A percentile compares a stretch with the other conserved stretches of the same genome.
Evolutionary conservation across 2,797 vertebrate genomes (phyloP).

Genomic region (Ctenochaetus hawaiiensis): DNA sequence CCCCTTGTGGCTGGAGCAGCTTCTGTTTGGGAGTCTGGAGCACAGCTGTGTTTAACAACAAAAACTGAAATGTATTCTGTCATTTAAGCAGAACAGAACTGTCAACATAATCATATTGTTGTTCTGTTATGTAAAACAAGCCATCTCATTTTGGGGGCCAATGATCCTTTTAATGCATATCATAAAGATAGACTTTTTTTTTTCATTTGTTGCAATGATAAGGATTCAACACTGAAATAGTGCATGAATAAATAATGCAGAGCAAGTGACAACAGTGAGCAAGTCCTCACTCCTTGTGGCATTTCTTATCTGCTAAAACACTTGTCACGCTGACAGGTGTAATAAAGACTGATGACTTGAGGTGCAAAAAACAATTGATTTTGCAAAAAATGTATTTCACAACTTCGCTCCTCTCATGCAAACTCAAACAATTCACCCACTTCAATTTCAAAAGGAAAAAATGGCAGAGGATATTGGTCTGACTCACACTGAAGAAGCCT

Average conservation of each 20-base stretch:
- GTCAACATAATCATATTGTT: slow-evolving; percentile 31
- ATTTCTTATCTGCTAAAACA: slow-evolving; percentile 4
- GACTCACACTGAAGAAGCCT: background rate
- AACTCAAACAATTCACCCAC: slow-evolving; percentile 19
- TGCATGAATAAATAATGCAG: slow-evolving; percentile 7
- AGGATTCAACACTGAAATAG: background rate
- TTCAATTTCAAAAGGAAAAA: slow-evolving; percentile 41
- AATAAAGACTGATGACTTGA: slow-evolving; percentile 2
- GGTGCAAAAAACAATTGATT: slow-evolving; percentile 21
- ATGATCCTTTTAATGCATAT: slow-evolving; percentile 23
- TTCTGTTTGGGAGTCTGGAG: slow-evolving; percentile 27
- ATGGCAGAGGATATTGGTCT: slow-evolving; percentile 3
- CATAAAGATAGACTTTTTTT: slow-evolving; percentile 1
- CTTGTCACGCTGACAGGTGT: background rate
- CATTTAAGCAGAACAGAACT: slow-evolving; percentile 22
- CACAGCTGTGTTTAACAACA: slow-evolving; percentile 48
- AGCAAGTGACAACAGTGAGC: background rate
- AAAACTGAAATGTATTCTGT: slow-evolving; percentile 10
- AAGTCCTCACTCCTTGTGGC: slow-evolving; percentile 10
- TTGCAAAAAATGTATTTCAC: slow-evolving; percentile 23
- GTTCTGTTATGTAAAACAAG: slow-evolving; percentile 29
- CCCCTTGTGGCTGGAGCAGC: slow-evolving; percentile 35
- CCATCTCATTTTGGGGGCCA: background rate
- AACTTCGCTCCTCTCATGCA: slow-evolving; percentile 7
- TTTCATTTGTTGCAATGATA: slow-evolving; percentile 2